A percentile compares a stretch with the other conserved stretches of the same genome.
Evolutionary conservation across 2,888 invertebrate species (phyloP).

Genomic region (Sipunculus nudus): DNA sequence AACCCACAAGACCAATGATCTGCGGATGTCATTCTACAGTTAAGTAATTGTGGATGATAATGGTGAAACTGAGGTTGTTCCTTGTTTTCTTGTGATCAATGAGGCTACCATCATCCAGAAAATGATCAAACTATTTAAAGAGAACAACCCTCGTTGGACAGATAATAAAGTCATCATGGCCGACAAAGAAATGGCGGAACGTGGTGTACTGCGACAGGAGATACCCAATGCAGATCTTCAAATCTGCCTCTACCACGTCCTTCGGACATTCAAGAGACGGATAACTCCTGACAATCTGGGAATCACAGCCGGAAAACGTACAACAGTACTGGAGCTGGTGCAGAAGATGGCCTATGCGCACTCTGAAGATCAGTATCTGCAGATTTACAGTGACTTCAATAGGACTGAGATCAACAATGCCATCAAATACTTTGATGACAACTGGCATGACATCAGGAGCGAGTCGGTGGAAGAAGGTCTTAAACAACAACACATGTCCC

Average conservation of each 20-base stretch:
- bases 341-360: conserved; percentile 17
- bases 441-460: conserved; percentile 25
- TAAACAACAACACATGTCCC: conserved; percentile 7
- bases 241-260: conserved; percentile 32
- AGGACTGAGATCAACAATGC: background rate
- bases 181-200: too few relatives aligned
- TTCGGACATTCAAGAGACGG: conserved; percentile 20
- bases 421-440: conserved; percentile 15
- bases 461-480: conserved; percentile 33
- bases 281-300: conserved; percentile 19
- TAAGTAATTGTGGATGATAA: too few relatives aligned
- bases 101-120: too few relatives aligned
- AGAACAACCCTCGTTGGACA: too few relatives aligned
- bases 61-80: too few relatives aligned
- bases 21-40: too few relatives aligned
- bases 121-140: too few relatives aligned
- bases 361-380: conserved; percentile 14
- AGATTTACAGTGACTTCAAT: background rate
- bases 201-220: conserved; percentile 8
- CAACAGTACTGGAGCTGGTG: conserved; percentile 10
- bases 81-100: too few relatives aligned
- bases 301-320: conserved; percentile 4
- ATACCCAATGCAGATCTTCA: conserved; percentile 22
- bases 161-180: too few relatives aligned
- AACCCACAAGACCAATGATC: conserved; percentile 14